Percentiles rank a stretch among this genome's conserved stretches.
These are phyloP conservation scores for Hippocampus mohnikei DNA, from an alignment of 2,113 vertebrate genomes.

Conservation along the genomic window DNA sequence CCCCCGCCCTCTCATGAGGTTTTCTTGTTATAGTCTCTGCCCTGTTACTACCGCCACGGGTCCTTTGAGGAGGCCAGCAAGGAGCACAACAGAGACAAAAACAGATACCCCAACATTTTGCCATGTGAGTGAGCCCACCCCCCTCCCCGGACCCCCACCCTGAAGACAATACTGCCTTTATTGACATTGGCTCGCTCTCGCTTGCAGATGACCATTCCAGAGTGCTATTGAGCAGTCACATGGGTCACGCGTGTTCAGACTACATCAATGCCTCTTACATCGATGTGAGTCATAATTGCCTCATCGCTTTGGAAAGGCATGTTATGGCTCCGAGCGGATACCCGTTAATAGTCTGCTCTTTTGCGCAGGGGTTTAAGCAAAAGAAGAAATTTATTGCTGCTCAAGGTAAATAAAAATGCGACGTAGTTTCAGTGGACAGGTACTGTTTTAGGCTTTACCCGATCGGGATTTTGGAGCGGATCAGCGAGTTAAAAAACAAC, in stretches of 20 bases:
- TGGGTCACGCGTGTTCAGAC: constrained; percentile 80
- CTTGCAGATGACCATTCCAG: constrained; percentile 86
- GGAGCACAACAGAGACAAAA: constrained; percentile 91
- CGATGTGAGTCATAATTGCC: constrained; percentile 76
- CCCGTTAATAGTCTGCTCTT: background rate
- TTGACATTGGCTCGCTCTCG: constrained; percentile 22
- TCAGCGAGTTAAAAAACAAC: too few relatives aligned
- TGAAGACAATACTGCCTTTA: constrained; percentile 25
- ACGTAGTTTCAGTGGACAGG: background rate
- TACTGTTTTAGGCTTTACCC: too few relatives aligned
- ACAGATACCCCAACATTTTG: constrained; percentile 96
- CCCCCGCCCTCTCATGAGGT: constrained; percentile 38
- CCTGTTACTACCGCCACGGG: constrained; percentile 81
- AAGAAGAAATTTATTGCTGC: constrained; percentile 69
- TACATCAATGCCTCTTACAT: constrained; percentile 94
- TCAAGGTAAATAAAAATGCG: constrained; percentile 55
- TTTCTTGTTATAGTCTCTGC: constrained; percentile 78
- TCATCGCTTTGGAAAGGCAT: background rate
- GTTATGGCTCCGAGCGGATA: background rate
- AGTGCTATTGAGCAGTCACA: constrained; percentile 78
- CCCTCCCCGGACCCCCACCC: constrained; percentile 9
- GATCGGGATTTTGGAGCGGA: too few relatives aligned
- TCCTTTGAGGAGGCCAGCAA: constrained; percentile 87
- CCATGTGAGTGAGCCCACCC: constrained; percentile 79
- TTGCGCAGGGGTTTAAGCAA: constrained; percentile 61